Evolutionary conservation across 2,113 vertebrate genomes (phyloP), one percentile per base, ranked within the genome.

Genomic region (Lycocorax pyrrhopterus): DNA sequence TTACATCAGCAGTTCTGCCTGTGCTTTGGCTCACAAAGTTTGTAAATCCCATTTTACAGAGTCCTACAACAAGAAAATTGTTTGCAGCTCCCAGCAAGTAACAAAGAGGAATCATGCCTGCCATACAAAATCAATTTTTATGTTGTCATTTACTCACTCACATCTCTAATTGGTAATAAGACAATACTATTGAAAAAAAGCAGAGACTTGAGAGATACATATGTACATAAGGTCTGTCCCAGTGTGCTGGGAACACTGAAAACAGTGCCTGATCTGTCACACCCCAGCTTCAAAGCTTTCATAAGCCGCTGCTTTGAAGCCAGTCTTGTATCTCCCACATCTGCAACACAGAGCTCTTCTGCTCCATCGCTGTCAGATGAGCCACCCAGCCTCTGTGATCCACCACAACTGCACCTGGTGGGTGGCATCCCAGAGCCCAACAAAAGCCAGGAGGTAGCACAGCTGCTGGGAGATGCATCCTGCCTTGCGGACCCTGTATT

Each of bases 301-400:
- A 74, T 4, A 29, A 94, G 60, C 43, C 13, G 22, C 44, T 60
- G 47, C 86, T 95, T 94, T 97, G 95, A 96, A 97, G 91, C 15
- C 43, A 67, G 59, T 46, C 37, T 58, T 72, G 1, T 13, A 84
- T 74, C 80, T 78, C 30, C 7, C 55, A 92, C 94, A 95, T 96
- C 76, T 96, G 94, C 94, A 81, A 29, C 4, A 67, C 95, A 97
- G 95, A 92, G 52, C 64, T 93, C 52, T 59, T 80, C 71, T 62
- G n/a, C 63, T 82, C 43, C 37, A 32, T 13, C 0, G 1, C 68
- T 47, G 76, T 33, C 80, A 86, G 47, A 93, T 13, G 69, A 94
- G 41, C 80, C 68, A 86, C 35, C 27, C 82, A 76, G 47, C 46
- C 49, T 72, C 51, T 82, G 62, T 16, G 58, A 92, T 72, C 60